phyloP scores from a whole-genome alignment of 2,888 invertebrate species.

The Noctua janthe region DNA sequence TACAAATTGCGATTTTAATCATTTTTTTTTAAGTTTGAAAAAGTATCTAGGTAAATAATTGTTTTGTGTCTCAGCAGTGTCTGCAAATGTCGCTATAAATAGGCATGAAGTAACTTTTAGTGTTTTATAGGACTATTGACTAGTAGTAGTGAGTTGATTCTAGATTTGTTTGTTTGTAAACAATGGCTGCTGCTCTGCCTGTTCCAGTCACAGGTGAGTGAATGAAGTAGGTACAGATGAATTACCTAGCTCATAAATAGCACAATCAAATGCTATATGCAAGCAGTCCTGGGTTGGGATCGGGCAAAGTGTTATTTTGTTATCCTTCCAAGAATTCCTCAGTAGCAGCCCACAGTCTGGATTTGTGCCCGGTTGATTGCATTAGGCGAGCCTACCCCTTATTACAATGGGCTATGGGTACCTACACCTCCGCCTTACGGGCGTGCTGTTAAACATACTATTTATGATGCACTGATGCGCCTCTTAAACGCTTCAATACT shows the following conservation, averaged over 20 bases:
- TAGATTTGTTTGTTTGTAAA: constrained; percentile 12
- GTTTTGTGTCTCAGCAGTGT: not conserved
- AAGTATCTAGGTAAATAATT: not conserved
- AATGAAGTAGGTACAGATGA: not conserved
- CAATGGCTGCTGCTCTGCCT: constrained; percentile 19
- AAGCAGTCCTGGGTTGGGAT: not conserved
- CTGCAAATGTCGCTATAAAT: not conserved
- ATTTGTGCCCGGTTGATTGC: not conserved
- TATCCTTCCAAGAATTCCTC: not conserved
- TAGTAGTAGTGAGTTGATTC: not conserved
- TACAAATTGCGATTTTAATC: not conserved
- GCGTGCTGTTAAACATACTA: not conserved
- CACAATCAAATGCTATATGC: not conserved
- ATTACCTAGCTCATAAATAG: not conserved
- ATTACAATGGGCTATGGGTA: not conserved
- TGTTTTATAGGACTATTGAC: not conserved
- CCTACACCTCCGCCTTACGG: not conserved
- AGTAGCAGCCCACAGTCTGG: not conserved
- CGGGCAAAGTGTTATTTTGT: not conserved
- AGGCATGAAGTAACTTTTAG: not conserved
- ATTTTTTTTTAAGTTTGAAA: not conserved
- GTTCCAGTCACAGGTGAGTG: not conserved
- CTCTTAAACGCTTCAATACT: not conserved
- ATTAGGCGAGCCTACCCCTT: not conserved
- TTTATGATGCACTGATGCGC: not conserved